These are phyloP conservation scores for Mesochorus sp. DNA, from an alignment of 2,888 invertebrate genomes.

Conservation along the genomic window DNA sequence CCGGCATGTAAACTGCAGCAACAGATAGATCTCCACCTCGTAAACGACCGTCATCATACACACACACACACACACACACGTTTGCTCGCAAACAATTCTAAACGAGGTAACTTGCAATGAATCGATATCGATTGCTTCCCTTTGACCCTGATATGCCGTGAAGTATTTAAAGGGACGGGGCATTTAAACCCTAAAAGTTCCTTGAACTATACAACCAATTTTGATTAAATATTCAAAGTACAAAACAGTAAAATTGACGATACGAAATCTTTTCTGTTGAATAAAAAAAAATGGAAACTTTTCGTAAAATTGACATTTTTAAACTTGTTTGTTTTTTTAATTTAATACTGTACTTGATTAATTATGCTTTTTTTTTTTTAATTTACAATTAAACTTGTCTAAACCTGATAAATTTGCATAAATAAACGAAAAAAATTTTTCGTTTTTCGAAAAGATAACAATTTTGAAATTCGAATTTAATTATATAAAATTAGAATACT, in stretches of 20 bases:
- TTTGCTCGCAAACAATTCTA: background rate
- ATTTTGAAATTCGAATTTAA: too few species aligned
- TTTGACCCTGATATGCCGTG: constrained; percentile 16
- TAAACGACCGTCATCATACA: background rate
- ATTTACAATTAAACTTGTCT: too few species aligned
- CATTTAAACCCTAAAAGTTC: background rate
- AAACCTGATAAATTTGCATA: too few species aligned
- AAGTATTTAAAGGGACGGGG: constrained; percentile 23
- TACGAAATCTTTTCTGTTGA: too few species aligned
- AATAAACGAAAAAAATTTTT: too few species aligned
- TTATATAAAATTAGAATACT: too few species aligned
- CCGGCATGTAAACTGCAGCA: constrained; percentile 22
- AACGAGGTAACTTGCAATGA: constrained; percentile 23
- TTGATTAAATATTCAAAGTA: background rate
- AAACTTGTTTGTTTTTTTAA: background rate
- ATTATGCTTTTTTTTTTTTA: too few species aligned
- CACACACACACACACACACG: background rate
- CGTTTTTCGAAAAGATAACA: too few species aligned
- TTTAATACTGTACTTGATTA: too few species aligned
- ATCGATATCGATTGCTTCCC: constrained; percentile 40
- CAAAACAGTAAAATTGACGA: too few species aligned
- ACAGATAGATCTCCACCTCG: constrained; percentile 45
- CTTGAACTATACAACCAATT: background rate
- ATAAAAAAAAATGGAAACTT: background rate
- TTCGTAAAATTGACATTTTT: background rate